Base-by-base conservation (phyloP, 2,797 vertebrate species). In the Sebastes cheni region DNA sequence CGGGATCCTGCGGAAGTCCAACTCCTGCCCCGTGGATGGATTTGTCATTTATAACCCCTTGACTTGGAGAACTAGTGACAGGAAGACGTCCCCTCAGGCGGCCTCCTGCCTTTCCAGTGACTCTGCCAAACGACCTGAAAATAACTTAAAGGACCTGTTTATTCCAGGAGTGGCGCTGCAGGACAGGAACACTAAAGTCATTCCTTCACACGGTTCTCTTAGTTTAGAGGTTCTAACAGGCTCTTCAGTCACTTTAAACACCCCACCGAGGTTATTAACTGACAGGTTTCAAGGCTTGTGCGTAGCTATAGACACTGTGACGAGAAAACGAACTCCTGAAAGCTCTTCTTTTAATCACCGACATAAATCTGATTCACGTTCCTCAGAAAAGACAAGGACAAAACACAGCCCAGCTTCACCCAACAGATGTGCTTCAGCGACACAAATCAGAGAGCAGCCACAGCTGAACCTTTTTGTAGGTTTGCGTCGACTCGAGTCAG, bases 21-120 rank as follows among this genome's bases (percentile, higher is more conserved):
- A 92, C 84, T 84, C 90, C 32, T 95, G 94, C 80, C 96, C 96
- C 14, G 55, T 97, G 89, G 96, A 97, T 74, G 92, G 94, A 42
- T 91, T 93, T 10, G 81, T 92, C 65, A 81, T 96, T 72, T 95
- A 94, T 84, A 95, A 92, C 80, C 92, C 95, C 56, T 75, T 94
- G 71, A 94, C 80, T 10, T 92, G 84, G 91, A 92, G 88, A 55
- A 39, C 55, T 13, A 72, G 5, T 12, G 25, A 81, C 34, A 52
- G 23, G 60, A 91, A 83, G 84, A 71, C 50, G 29, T 71, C 75
- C 25, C 8, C 39, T 13, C 80, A 82, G 64, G 39, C 23, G 27
- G 12, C 87, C 83, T 16, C 62, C 84, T 54, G 70, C 80, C 10
- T 29, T 39, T 71, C 62, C 59, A 62, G 42, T 34, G 46, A 50